phyloP scores from a whole-genome alignment of 35 echinoderm and acorn worm species.

The Patiria miniata region DNA sequence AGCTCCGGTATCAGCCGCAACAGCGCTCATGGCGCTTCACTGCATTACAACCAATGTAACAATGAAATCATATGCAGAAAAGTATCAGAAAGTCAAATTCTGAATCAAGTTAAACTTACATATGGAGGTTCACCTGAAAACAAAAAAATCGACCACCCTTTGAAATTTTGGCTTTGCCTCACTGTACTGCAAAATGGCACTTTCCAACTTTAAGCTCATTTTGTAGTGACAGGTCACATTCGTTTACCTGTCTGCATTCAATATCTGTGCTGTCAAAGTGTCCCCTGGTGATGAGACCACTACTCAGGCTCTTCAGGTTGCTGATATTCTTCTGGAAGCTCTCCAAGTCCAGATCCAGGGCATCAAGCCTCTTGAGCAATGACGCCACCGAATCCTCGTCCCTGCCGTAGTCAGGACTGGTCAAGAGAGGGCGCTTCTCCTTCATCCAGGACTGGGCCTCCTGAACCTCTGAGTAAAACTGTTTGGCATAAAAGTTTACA shows the following conservation, averaged over 20 bases:
- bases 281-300: constrained; percentile 16
- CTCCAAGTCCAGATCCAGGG: constrained; percentile 84
- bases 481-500: neutral
- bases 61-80: too few relatives aligned
- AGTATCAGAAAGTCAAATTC: too few relatives aligned
- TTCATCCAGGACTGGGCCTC: constrained; percentile 86
- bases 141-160: too few relatives aligned
- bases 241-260: constrained; percentile 49
- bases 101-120: too few relatives aligned
- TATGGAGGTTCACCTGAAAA: too few relatives aligned
- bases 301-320: constrained; percentile 35
- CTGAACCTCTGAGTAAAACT: constrained; percentile 83
- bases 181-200: too few relatives aligned
- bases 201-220: too few relatives aligned
- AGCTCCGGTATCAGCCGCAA: too few relatives aligned
- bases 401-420: constrained; percentile 43
- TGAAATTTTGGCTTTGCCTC: too few relatives aligned
- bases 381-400: constrained; percentile 83
- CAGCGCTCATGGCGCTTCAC: too few relatives aligned
- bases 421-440: constrained; percentile 74
- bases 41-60: too few relatives aligned
- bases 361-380: constrained; percentile 88
- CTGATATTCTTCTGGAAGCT: constrained; percentile 59
- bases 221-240: too few relatives aligned
- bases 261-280: constrained; percentile 61